Percentiles rank a stretch among this genome's conserved stretches.
These are phyloP conservation scores for Chloromyia formosa DNA, from an alignment of 2,888 invertebrate genomes.

Conservation along the genomic window DNA sequence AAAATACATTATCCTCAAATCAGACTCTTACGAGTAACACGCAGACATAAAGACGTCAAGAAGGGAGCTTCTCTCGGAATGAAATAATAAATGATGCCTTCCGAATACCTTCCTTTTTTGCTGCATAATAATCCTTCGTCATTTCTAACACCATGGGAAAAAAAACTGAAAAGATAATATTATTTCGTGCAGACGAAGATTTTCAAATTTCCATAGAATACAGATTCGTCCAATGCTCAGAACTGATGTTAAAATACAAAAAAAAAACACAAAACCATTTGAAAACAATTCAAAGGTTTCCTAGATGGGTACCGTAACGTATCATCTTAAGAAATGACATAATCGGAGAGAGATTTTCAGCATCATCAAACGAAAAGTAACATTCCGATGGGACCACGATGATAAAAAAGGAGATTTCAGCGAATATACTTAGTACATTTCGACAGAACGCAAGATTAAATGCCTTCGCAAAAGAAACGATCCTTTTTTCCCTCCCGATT, in stretches of 20 bases:
- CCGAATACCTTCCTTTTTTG: conserved; percentile 23
- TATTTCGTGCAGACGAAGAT: neutral
- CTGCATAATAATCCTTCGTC: neutral
- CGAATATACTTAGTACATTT: neutral
- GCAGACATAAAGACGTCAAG: too few relatives aligned
- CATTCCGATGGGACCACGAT: conserved; percentile 26
- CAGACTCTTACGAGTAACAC: too few relatives aligned
- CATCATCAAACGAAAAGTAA: conserved; percentile 38
- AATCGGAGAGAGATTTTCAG: conserved; percentile 37
- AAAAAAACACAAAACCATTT: conserved; percentile 32
- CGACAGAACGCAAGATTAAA: conserved; percentile 26
- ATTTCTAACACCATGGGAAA: neutral
- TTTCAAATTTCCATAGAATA: conserved; percentile 25
- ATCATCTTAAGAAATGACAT: conserved; percentile 33
- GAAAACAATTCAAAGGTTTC: conserved; percentile 41
- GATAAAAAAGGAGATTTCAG: conserved; percentile 33
- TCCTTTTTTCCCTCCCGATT: conserved; percentile 31
- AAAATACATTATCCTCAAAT: neutral
- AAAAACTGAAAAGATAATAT: conserved; percentile 9
- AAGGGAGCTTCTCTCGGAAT: conserved; percentile 15
- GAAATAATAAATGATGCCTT: conserved; percentile 33
- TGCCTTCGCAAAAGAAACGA: conserved; percentile 39
- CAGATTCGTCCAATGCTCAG: neutral
- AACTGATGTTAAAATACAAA: neutral
- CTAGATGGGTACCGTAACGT: neutral